Base-by-base conservation (phyloP, 2,797 vertebrate species). In the Scolopax rusticola region DNA sequence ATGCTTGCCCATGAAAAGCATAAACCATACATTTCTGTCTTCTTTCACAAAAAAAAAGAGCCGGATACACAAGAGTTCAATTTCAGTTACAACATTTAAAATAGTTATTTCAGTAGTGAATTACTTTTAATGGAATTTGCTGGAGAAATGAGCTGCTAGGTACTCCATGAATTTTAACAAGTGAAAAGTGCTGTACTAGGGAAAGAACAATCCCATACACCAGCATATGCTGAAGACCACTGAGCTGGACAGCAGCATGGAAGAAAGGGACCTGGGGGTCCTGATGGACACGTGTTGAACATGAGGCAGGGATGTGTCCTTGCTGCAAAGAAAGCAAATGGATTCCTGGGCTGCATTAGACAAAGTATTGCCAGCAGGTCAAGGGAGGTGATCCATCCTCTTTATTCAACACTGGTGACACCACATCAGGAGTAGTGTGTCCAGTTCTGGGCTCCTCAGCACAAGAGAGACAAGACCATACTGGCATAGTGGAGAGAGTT, bases 391-490 rank as follows among this genome's bases (percentile, higher is more conserved):
- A 38, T 61, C 32, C 25, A 77, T 51, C 6, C 18, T 28, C 11
- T 76, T 78, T 48, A 17, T 45, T 48, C 16, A 50, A 8, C 3
- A 0, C 28, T 61, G 32, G 16, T 50, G 64, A 82, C 11, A 18
- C 23, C 33, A 50, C 25, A 45, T 6, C 3, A 41, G 11, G 4
- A n/a, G 9, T 15, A 25, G 3, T 61, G 45, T 8, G 24, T 38
- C 32, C 80, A 19, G 3, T 80, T 69, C 64, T 90, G 65, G 51
- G 10, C 45, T 69, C 10, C 56, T 61, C 28, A 48, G 21, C 32
- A 9, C 8, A 9, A 12, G 10, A 30, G n/a, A 38, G 12, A 30
- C 27, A 38, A 2, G 1, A 9, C 6, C 1, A 5, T 7, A 16
- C 20, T 33, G 14, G 14, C 5, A 28, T n/a, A 28, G 4, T 27